Evolutionary conservation across 2,888 invertebrate species (phyloP).

Genomic region (Chrysodeixis includens): DNA sequence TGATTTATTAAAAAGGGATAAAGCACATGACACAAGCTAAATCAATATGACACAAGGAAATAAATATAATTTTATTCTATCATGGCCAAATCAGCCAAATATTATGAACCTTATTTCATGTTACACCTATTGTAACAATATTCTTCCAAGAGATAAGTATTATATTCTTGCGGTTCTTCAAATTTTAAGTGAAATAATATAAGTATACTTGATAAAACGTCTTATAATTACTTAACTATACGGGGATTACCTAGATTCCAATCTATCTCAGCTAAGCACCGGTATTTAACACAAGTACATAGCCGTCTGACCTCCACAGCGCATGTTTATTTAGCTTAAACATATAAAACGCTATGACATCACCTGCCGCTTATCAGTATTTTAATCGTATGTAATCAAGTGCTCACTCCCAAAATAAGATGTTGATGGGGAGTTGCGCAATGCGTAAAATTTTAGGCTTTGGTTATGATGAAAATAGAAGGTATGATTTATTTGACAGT

Average conservation of each 20-base stretch:
- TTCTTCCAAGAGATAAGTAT: no score
- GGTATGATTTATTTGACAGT: conserved; percentile 30
- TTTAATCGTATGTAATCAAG: conserved; percentile 25
- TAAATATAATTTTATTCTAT: no score
- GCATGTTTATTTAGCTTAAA: conserved; percentile 4
- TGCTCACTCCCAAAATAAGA: conserved; percentile 20
- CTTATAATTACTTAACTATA: not conserved
- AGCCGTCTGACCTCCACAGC: not conserved
- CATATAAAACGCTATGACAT: conserved; percentile 12
- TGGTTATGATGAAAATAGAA: conserved; percentile 33
- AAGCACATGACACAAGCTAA: no score
- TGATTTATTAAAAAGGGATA: no score
- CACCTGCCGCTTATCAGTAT: conserved; percentile 20
- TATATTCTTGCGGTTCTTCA: no score
- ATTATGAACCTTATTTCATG: no score
- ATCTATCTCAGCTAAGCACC: not conserved
- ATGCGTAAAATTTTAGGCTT: conserved; percentile 27
- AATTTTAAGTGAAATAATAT: no score
- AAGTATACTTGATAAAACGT: no score
- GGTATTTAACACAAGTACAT: no score
- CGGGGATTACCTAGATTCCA: not conserved
- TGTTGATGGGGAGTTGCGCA: conserved; percentile 10
- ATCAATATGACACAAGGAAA: no score
- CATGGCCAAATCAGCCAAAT: no score
- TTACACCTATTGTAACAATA: no score